These are phyloP conservation scores for Pipistrellus pipistrellus DNA, from an alignment of 2,797 vertebrate species.

Conservation along the genomic window DNA sequence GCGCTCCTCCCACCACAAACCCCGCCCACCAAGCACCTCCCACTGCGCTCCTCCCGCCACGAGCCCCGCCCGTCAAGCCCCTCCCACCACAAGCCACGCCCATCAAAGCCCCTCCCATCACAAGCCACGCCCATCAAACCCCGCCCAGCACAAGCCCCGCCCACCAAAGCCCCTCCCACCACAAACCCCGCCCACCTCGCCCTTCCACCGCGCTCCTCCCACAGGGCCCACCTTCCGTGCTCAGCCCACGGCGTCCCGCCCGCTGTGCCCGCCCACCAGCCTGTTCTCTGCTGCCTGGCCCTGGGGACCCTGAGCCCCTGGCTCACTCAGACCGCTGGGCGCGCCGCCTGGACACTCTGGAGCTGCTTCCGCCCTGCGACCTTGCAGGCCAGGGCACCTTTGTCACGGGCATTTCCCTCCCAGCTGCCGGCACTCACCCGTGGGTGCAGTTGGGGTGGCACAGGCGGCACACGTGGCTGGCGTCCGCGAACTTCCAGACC, in stretches of 20 bases:
- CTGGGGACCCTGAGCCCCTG: rapidly evolving
- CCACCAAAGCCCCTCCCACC: too few relatives aligned
- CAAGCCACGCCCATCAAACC: too few relatives aligned
- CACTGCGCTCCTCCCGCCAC: too few relatives aligned
- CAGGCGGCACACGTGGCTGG: slow-evolving; percentile 88
- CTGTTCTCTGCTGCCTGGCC: rapidly evolving
- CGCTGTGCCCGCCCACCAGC: too few relatives aligned
- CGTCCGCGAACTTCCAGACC: slow-evolving; percentile 93
- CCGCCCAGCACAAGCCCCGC: too few relatives aligned
- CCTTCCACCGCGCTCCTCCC: too few relatives aligned
- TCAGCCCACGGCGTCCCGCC: too few relatives aligned
- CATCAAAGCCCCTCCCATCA: rapidly evolving
- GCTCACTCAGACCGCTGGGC: not conserved
- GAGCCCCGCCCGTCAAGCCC: too few relatives aligned
- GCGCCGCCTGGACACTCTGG: not conserved
- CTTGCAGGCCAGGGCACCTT: not conserved
- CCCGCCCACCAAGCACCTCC: too few relatives aligned
- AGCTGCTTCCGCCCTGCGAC: rapidly evolving
- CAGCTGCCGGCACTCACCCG: slow-evolving; percentile 89
- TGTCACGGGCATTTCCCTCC: rapidly evolving
- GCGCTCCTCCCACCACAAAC: too few relatives aligned
- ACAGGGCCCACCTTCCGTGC: too few relatives aligned
- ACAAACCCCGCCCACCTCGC: rapidly evolving
- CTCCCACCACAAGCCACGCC: too few relatives aligned
- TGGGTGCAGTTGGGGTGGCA: slow-evolving; percentile 94